Base-by-base conservation (phyloP, 2,888 invertebrate genomes). In the Alentia gelatinosa region DNA sequence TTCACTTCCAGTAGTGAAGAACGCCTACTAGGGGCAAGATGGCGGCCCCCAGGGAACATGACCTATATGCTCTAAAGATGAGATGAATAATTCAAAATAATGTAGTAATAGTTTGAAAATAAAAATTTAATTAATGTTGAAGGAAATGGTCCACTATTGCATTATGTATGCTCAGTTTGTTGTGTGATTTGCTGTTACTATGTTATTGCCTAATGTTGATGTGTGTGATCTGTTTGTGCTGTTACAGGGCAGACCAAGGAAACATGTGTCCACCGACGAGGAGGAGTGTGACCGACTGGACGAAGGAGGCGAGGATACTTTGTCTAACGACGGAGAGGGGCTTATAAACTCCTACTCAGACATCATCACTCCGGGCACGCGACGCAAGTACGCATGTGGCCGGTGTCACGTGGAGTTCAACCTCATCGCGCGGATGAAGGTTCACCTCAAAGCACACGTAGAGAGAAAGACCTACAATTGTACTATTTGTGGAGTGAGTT, bases 361-460 rank as follows among this genome's bases (percentile, higher is more conserved):
- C 35, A 42, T 86, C 47, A 50, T 86, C 9, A 86, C 86, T 1
- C 86, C 86, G 9, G 86, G 86, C 9, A 86, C 30, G 0, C 42
- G 86, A 1, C 15, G 42, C 3, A 86, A 86, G 30, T 86, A 86
- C 19, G 86, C 86, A 23, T 86, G 86, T 50, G 86, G 42, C 5
- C 86, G 86, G 47, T 86, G 86, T 30, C 47, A 50, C 33, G 47
- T 30, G 1, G 86, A 86, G 47, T 86, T 86, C 42, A 86, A 86
- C 47, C 47, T 86, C 0, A 86, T 86, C 30, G 86, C 86, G 47
- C 86, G 86, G 4, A 86, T 89, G 63, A 89, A 89, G 39, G 50
- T 56, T 1, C 89, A 89, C 26, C 15, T 89, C 1, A 89, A 63
- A 39, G 68, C 37, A 30, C 89, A 89, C 35, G 50, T 63, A 37